phyloP scores from a whole-genome alignment of 2,797 vertebrate species.

The Danio choprae region DNA sequence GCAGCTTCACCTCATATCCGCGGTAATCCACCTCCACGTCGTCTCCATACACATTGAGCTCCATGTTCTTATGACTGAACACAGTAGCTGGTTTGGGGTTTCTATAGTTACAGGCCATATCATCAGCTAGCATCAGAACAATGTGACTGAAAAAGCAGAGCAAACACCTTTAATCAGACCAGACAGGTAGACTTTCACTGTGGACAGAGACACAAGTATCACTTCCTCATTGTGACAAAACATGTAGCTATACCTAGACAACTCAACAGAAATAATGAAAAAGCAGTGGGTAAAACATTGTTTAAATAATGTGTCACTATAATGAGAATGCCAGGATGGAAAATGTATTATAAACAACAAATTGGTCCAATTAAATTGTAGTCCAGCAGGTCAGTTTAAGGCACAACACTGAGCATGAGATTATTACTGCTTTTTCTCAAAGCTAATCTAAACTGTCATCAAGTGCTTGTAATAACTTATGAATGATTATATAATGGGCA shows the following conservation, averaged over 20 bases:
- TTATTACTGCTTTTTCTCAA: no score
- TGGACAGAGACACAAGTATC: conserved; percentile 19
- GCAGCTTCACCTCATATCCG: conserved; percentile 88
- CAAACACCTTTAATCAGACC: conserved; percentile 45
- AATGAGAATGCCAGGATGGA: background rate
- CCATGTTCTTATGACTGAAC: conserved; percentile 99
- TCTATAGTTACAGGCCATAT: conserved; percentile 98
- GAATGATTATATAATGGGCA: no score
- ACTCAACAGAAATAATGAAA: conserved; percentile 8
- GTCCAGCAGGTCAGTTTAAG: background rate
- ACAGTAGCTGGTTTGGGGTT: conserved; percentile 98
- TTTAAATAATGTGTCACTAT: conserved; percentile 1
- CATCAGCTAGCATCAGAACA: conserved; percentile 97
- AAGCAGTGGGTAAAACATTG: background rate
- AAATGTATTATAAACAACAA: background rate
- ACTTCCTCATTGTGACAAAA: conserved; percentile 2
- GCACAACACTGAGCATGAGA: no score
- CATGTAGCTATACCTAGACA: conserved; percentile 17
- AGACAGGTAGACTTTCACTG: conserved; percentile 26
- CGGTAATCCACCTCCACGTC: conserved; percentile 98
- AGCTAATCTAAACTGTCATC: no score
- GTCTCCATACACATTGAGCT: conserved; percentile 97
- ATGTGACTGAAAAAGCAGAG: conserved; percentile 84
- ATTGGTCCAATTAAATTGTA: background rate
- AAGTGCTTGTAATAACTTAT: no score